phyloP scores from a whole-genome alignment of 1,140 invertebrate genomes.

The Phymastichus coffea region DNA sequence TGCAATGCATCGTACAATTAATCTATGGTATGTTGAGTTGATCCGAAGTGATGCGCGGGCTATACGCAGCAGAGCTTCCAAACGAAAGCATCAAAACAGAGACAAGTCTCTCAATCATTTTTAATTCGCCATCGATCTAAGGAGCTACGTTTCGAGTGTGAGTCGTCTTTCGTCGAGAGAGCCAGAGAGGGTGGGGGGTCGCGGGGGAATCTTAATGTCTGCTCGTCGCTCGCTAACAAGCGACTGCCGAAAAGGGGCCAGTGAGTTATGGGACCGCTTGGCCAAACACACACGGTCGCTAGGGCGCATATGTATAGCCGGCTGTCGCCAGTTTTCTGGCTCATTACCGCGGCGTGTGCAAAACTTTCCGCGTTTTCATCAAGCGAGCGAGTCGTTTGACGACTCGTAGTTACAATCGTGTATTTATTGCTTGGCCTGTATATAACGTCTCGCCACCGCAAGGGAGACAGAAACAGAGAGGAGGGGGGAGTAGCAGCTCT shows the following conservation, averaged over 20 bases:
- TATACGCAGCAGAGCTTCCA: no score
- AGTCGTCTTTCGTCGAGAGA: conserved; percentile 15
- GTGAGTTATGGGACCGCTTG: conserved; percentile 48
- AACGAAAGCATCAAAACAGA: no score
- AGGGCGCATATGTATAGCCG: conserved; percentile 39
- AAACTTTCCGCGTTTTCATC: background rate
- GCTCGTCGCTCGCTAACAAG: conserved; percentile 41
- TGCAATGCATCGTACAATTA: no score
- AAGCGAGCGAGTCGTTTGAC: background rate
- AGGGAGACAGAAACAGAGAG: conserved; percentile 21
- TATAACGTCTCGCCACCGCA: conserved; percentile 14
- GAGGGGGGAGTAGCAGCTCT: no score
- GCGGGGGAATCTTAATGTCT: conserved; percentile 5
- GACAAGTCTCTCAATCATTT: no score
- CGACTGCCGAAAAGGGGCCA: conserved; percentile 31
- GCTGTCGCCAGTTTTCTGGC: conserved; percentile 57
- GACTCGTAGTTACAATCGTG: background rate
- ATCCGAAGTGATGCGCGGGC: no score
- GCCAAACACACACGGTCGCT: conserved; percentile 24
- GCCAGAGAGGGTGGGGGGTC: conserved; percentile 4
- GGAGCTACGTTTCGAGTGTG: background rate
- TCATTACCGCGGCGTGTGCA: conserved; percentile 47
- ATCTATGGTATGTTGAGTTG: no score
- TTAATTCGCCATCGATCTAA: conserved; percentile 8
- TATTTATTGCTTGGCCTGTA: background rate